Conservation (phyloP, 2,113 vertebrate species). For the Eudyptes chrysolophus region DNA sequence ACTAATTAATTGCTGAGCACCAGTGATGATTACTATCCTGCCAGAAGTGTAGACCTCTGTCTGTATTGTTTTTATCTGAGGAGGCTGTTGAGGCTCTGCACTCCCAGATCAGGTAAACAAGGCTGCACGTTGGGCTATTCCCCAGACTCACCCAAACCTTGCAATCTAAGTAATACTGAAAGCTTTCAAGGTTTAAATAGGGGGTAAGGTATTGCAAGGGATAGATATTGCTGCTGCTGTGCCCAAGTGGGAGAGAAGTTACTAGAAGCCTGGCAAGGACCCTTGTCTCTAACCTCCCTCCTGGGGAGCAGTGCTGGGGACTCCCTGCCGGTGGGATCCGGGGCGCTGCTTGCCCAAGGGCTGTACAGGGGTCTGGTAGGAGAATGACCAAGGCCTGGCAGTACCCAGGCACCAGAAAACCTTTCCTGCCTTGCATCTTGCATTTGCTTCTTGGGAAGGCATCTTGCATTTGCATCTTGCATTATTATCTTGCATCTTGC, state of each 20-base stretch:
- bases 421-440: not conserved
- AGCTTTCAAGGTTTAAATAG: not conserved
- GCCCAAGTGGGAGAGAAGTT: not conserved
- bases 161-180: not conserved
- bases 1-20: not conserved
- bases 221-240: not conserved
- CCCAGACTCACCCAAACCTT: not conserved
- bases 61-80: not conserved
- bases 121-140: not conserved
- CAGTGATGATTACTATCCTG: not conserved
- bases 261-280: not conserved
- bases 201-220: not conserved
- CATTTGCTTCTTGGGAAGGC: not conserved
- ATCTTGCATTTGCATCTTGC: not conserved
- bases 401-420: not conserved
- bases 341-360: not conserved
- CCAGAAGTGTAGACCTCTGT: not conserved
- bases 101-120: not conserved
- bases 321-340: not conserved
- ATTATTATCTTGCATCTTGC: not conserved
- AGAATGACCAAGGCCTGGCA: not conserved
- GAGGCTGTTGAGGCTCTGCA: not conserved
- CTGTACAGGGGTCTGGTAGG: not conserved
- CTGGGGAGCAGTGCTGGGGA: not conserved
- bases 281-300: not conserved